phyloP scores from a whole-genome alignment of 2,113 vertebrate genomes.

The Triplophysa rosa region DNA sequence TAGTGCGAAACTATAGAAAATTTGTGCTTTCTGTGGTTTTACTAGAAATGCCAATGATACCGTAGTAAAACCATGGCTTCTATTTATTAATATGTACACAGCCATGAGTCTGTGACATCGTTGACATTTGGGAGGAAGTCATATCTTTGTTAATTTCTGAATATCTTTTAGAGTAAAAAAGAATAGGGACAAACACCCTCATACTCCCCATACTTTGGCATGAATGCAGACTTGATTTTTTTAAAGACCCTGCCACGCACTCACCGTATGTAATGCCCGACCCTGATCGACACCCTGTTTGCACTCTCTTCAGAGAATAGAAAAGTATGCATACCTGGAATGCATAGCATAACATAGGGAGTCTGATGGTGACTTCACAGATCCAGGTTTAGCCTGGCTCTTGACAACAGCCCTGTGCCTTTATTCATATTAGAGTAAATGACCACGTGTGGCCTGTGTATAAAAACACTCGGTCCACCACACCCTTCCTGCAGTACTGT shows the following conservation, averaged over 20 bases:
- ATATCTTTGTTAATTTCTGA: no score
- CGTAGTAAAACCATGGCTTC: not conserved
- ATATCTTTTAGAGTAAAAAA: no score
- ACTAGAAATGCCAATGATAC: no score
- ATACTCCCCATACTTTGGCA: no score
- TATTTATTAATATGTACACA: not conserved
- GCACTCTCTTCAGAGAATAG: not conserved
- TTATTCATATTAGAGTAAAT: not conserved
- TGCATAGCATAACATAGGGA: not conserved
- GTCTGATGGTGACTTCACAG: not conserved
- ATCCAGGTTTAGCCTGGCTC: not conserved
- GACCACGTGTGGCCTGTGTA: not conserved
- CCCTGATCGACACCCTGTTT: not conserved
- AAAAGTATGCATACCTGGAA: slow-evolving; percentile 6
- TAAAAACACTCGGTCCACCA: not conserved
- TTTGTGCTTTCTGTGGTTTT: no score
- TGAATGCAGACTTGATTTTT: no score
- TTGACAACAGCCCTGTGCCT: not conserved
- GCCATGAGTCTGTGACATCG: no score
- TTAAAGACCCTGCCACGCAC: no score
- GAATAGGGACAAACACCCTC: no score
- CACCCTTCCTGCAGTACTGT: not conserved
- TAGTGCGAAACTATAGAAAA: no score
- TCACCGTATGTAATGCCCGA: not conserved
- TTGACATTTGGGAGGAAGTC: no score